Evolutionary conservation across 1,140 invertebrate species (phyloP).

Genomic region (Nasonia longicornis): DNA sequence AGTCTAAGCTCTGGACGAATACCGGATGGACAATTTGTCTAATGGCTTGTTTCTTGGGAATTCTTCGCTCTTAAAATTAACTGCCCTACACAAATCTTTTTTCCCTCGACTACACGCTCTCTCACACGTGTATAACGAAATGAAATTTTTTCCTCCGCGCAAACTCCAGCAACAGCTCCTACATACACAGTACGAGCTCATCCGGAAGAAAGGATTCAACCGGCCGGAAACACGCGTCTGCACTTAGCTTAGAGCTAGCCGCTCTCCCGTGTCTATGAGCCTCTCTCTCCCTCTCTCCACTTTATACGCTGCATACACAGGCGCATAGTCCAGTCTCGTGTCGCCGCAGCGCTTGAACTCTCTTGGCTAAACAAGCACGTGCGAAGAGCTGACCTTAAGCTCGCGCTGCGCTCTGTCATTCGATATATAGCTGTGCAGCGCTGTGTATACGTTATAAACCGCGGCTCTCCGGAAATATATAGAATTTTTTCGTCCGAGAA

Average conservation of each 20-base stretch:
- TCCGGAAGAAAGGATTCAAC: constrained; percentile 55
- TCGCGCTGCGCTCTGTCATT: no score
- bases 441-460: no score
- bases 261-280: not conserved
- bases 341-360: not conserved
- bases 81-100: not conserved
- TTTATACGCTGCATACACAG: not conserved
- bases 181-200: constrained; percentile 42
- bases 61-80: not conserved
- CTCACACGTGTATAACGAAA: no score
- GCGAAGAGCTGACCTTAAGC: not conserved
- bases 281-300: not conserved
- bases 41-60: not conserved
- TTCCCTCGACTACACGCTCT: no score
- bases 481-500: not conserved
- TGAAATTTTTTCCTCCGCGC: not conserved
- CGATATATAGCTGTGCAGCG: no score
- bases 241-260: constrained; percentile 57
- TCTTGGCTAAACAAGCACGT: not conserved
- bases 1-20: constrained; percentile 25
- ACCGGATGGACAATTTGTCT: not conserved
- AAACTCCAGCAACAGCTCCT: not conserved
- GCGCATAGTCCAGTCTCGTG: not conserved
- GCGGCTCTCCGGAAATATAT: not conserved
- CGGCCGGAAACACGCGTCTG: constrained; percentile 62